Base-by-base conservation (phyloP, 2,113 vertebrate genomes). In the Scophthalmus maximus region DNA sequence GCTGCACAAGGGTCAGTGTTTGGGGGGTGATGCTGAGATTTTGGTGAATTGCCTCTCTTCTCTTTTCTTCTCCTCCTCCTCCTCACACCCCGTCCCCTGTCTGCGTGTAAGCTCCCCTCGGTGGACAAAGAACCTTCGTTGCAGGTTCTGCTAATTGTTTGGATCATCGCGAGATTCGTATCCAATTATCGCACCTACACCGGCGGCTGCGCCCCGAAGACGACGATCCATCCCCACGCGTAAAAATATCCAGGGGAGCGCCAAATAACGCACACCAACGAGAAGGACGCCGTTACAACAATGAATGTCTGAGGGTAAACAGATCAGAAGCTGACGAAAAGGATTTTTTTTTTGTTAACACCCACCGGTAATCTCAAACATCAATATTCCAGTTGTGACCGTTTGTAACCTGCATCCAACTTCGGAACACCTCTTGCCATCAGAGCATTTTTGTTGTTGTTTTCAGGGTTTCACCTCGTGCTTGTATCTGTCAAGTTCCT, bases 101-200 rank as follows among this genome's bases (percentile, higher is more conserved):
- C 27, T 30, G 56, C 27, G 66, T 52, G 12, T 27, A 20, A 25
- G 23, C 56, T 76, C 68, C 69, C n/a, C 72, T 72, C 23, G 17
- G 40, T 60, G 84, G 81, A 88, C 88, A 89, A 90, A 91, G 88
- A 78, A 67, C 30, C 63, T 53, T 46, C 73, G 62, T 8, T 64
- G 81, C 73, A 71, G 57, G 47, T 34, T 63, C 34, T 25, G 64
- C 44, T 88, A 82, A 84, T 87, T 88, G 85, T 69, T 82, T 84
- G 76, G 49, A 84, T 84, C 81, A 80, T 88, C 74, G 76, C 69
- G 75, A 87, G 81, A 87, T 79, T 76, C 29, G 51, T 20, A 57
- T 71, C 44, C 81, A 90, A 88, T 87, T 87, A 88, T 83, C 68
- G 20, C 81, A 85, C 72, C 81, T 78, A 17, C 36, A 56, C 59